Evolutionary conservation across 1,140 invertebrate species (phyloP), one percentile per base, ranked within the genome.

Genomic region (Heliconius congener): DNA sequence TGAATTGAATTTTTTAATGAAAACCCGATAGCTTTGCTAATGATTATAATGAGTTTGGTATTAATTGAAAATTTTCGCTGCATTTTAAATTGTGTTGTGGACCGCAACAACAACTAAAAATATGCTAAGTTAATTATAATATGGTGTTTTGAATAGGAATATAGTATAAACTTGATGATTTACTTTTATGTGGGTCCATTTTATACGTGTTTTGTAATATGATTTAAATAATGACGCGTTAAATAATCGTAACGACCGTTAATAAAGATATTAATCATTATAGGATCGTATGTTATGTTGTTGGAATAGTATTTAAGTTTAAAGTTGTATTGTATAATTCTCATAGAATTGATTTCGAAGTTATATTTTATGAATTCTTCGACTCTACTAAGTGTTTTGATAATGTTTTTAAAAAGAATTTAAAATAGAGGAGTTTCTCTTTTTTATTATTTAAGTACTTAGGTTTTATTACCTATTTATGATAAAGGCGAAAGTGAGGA

Each of bases 1-100:
- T 83, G 82, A 85, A 86, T 86, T 85, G 82, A 79, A 81, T 84
- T 88, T 87, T 89, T 89, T 88, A 88, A 87, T 85, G 87, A 88
- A 73, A 79, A 82, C 42, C 79, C 77, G 82, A 86, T 85, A 83
- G 81, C 76, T 82, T 79, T 77, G 79, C 82, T 87, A 84, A 87
- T 84, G 83, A 86, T 85, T 84, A 81, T 76, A 78, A 76, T 82
- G 77, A 82, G 80, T 82, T 84, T 81, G 80, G 55, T 66, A 80
- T 84, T 82, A 81, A 85, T 81, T 81, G 76, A 80, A 81, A 82
- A 84, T 84, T 84, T 81, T 80, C 79, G 77, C 74, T 80, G 79
- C 77, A 84, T 82, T 84, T 84, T 84, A 80, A 80, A 82, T 77
- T 78, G 76, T 78, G 73, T 74, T 81, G 74, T 70, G 77, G 80